Evolutionary conservation across 2,797 vertebrate genomes (phyloP).

Genomic region (Chloroceryle inda): DNA sequence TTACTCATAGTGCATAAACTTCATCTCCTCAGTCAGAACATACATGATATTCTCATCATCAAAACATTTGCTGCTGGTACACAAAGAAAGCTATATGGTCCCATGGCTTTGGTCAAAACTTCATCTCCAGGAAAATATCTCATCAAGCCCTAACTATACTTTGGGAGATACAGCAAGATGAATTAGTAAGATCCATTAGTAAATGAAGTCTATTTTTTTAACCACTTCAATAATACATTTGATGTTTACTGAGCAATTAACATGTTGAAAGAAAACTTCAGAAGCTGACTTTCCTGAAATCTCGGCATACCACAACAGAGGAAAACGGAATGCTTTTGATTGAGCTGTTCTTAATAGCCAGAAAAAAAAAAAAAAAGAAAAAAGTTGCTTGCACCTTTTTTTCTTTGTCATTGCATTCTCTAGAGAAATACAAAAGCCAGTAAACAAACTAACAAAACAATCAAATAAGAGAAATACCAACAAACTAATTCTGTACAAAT

Average conservation of each 20-base stretch:
- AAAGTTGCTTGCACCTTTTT: neutral
- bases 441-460: neutral
- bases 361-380: neutral
- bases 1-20: neutral
- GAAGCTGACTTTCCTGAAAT: neutral
- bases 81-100: neutral
- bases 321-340: neutral
- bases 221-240: neutral
- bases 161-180: neutral
- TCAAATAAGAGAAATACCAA: neutral
- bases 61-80: neutral
- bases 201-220: neutral
- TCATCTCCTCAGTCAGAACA: neutral
- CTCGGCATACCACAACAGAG: neutral
- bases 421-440: neutral
- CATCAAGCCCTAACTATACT: neutral
- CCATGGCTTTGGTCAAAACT: neutral
- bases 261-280: neutral
- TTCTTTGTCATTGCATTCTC: neutral
- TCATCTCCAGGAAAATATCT: neutral
- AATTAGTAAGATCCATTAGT: neutral
- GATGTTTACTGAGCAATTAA: neutral
- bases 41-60: neutral
- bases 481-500: neutral
- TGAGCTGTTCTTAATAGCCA: neutral